Evolutionary conservation across 2,888 invertebrate genomes (phyloP), one percentile per base, ranked within the genome.

Genomic region (Plagiodera versicolora): DNA sequence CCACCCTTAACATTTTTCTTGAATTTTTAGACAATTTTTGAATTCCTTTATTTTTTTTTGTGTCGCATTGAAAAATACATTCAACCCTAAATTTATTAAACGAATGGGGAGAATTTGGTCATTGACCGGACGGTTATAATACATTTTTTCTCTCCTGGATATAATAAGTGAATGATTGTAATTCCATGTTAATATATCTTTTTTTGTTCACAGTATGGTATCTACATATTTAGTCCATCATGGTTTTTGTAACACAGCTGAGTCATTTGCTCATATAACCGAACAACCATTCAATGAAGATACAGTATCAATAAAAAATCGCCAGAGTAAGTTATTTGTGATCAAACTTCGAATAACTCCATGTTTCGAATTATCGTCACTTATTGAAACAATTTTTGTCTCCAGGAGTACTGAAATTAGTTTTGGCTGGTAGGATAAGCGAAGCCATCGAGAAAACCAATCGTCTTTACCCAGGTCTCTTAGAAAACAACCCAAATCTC

Each of bases 221-320:
- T 94, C 95, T 66, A 91, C 96, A 67, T 99, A 98, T 84, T 87
- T 99, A 81, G 94, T 98, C 71, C 98, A 98, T 83, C 96, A 98
- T 82, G 98, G 98, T 60, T 98, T 96, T 82, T 95, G 94, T 85
- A 88, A 93, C 78, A 92, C 98, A 67, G 97, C 98, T 70, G 95
- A 97, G 83, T 92, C 95, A 30, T 98, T 99, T 83, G 90, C 94
- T 73, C 89, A 90, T 79, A 89, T 91, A 76, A 95, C 97, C 59
- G 91, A 90, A 48, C 94, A 95, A 83, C 87, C 88, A 73, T 92
- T 97, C 80, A 89, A 90, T 75, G 98, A 98, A 84, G 97, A 97
- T 78, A 84, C 96, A 67, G 86, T 89, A 67, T 96, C 96, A 66
- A 96, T 98, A 78, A 94, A 92, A 83, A 97, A 95, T 83, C 89